Evolutionary conservation across 2,888 invertebrate species (phyloP), one percentile per base, ranked within the genome.

Genomic region (Endotricha flammealis): DNA sequence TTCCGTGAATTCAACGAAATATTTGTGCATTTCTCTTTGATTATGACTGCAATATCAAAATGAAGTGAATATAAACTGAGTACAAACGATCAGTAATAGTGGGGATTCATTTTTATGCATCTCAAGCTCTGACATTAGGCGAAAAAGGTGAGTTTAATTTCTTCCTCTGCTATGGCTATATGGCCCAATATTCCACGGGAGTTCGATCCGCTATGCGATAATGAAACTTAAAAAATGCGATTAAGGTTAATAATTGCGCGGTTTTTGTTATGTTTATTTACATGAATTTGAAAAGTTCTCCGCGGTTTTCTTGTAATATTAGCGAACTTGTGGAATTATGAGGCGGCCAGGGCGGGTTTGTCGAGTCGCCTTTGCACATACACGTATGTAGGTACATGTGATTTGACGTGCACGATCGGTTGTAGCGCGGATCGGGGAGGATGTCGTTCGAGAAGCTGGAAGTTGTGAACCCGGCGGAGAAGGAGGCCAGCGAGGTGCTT

Each of bases 401-500:
- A 80, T 74, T 68, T 79, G 74, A 79, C 74, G 64, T 75, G 76
- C 71, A 60, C 66, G 72, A 73, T 83, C 75, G 77, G 62, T 82
- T 83, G 62, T 81, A 82, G 78, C 67, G 62, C 69, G 66, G 67
- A 71, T 64, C 66, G 55, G 57, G 57, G 64, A 57, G 52, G 53
- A 82, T 87, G 85, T 83, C 83, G 51, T 87, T 77, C 68, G 82
- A 85, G 61, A 87, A 88, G 76, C 89, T 90, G 90, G 88, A 90
- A 64, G 87, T 87, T 53, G 90, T 90, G 50, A 90, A 90, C 66
- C 88, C 90, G 42, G 91, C 91, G 20, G 92, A 91, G 74, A 91
- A 91, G 68, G 91, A 91, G 67, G 91, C 91, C 11, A 91, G 91
- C 58, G 91, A 91, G 74, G 91, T 92, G 27, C 76, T 92, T 35